Percentiles rank a stretch among this genome's conserved stretches.
Conservation (phyloP, 2,888 invertebrate species). For the Crioceris asparagi region DNA sequence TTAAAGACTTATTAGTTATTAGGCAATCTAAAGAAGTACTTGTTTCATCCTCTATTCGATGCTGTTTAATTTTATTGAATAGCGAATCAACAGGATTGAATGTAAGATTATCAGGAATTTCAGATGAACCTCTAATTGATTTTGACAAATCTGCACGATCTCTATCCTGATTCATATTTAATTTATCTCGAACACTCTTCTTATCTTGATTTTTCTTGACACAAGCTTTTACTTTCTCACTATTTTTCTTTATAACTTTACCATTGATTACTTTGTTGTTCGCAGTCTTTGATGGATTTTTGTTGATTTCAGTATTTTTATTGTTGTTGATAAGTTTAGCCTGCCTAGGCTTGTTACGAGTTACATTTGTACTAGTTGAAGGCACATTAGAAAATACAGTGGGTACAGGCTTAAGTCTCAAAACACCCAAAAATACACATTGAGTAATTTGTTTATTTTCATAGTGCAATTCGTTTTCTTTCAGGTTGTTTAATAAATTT, state of each 20-base stretch:
- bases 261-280: constrained; percentile 16
- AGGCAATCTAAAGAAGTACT: too few species aligned
- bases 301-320: constrained; percentile 12
- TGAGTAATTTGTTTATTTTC: constrained; percentile 23
- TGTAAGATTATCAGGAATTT: constrained; percentile 5
- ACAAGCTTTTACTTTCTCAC: constrained; percentile 13
- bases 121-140: background rate
- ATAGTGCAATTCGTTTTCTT: constrained; percentile 20
- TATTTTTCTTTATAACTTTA: constrained; percentile 14
- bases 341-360: constrained; percentile 10
- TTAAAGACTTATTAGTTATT: too few species aligned
- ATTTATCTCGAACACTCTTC: constrained; percentile 12
- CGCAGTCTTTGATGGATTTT: constrained; percentile 12
- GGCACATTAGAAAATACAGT: constrained; percentile 16
- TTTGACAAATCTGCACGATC: background rate
- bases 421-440: constrained; percentile 25
- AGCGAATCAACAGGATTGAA: constrained; percentile 18
- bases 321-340: constrained; percentile 15
- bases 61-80: constrained; percentile 18
- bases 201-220: constrained; percentile 15
- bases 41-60: background rate
- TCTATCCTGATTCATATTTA: constrained; percentile 12
- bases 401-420: constrained; percentile 24
- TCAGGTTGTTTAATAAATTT: constrained; percentile 19
- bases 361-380: constrained; percentile 7